A percentile compares a stretch with the other conserved stretches of the same genome.
Conservation (phyloP, 1,140 invertebrate species). For the Patella vulgata region DNA sequence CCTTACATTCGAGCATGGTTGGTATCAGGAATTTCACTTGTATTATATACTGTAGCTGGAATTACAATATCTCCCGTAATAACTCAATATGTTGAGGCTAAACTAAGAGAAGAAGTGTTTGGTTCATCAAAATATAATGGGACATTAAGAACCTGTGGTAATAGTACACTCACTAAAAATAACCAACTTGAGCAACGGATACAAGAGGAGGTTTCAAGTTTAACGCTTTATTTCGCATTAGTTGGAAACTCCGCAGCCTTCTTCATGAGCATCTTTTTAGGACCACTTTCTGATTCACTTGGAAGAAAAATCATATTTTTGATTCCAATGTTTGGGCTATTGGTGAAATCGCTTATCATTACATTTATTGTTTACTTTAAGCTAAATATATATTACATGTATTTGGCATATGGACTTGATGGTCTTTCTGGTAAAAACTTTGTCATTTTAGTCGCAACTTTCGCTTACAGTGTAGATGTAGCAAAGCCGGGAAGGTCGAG, state of each 20-base stretch:
- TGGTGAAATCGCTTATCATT: not conserved
- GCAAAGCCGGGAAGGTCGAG: not conserved
- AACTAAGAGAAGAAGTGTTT: no score
- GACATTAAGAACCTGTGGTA: no score
- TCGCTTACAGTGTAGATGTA: constrained; percentile 11
- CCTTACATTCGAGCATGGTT: no score
- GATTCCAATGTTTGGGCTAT: not conserved
- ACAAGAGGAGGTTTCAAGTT: not conserved
- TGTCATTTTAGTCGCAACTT: constrained; percentile 8
- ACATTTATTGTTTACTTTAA: not conserved
- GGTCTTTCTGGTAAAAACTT: constrained; percentile 6
- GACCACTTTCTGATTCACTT: not conserved
- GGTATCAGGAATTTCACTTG: no score
- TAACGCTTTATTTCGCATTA: not conserved
- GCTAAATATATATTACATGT: constrained; percentile 2
- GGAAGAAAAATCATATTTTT: constrained; percentile 5
- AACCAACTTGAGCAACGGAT: not conserved
- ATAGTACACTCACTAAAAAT: no score
- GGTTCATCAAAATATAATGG: no score
- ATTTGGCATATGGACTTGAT: not conserved
- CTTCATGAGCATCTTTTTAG: not conserved
- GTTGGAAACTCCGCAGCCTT: not conserved
- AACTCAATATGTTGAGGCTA: no score
- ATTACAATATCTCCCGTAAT: no score
- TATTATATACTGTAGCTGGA: no score